Percentiles rank a stretch among this genome's conserved stretches.
Conservation (phyloP, 2,113 vertebrate genomes). For the Callopanchax toddi region DNA sequence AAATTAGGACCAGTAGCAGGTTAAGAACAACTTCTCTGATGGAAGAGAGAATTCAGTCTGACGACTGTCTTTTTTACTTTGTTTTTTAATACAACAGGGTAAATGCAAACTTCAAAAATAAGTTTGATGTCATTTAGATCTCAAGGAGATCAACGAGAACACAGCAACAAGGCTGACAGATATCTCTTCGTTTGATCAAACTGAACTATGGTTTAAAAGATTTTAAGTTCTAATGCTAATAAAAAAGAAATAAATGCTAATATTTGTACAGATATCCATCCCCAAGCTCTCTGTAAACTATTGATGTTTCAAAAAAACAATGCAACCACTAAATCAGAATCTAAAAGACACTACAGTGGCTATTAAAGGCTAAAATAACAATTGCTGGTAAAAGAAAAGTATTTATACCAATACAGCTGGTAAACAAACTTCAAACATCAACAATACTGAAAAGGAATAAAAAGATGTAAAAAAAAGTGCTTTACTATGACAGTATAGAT, state of each 20-base stretch:
- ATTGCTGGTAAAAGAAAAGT: constrained; percentile 46
- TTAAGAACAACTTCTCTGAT: constrained; percentile 46
- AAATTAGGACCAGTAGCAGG: constrained; percentile 51
- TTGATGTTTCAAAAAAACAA: constrained; percentile 50
- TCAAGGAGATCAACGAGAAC: constrained; percentile 76
- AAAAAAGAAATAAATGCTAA: constrained; percentile 27
- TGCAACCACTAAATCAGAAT: constrained; percentile 36
- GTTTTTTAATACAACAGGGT: constrained; percentile 65
- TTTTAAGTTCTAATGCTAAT: constrained; percentile 38
- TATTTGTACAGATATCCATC: constrained; percentile 64
- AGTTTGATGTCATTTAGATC: constrained; percentile 80
- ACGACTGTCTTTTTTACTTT: constrained; percentile 8
- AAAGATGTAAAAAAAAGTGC: constrained; percentile 69
- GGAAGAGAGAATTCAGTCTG: constrained; percentile 41
- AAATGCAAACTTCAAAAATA: constrained; percentile 80
- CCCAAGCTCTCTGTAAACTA: constrained; percentile 73
- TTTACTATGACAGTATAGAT: constrained; percentile 68
- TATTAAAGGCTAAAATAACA: constrained; percentile 75
- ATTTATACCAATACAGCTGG: constrained; percentile 70
- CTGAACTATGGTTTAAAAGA: constrained; percentile 43
- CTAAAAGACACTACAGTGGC: constrained; percentile 62
- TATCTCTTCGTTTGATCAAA: constrained; percentile 59
- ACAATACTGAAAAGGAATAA: constrained; percentile 75
- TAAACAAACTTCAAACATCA: constrained; percentile 61
- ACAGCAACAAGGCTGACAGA: constrained; percentile 71